These are phyloP conservation scores for Parapsyche elsis DNA, from an alignment of 1,140 invertebrate species.

Conservation along the genomic window DNA sequence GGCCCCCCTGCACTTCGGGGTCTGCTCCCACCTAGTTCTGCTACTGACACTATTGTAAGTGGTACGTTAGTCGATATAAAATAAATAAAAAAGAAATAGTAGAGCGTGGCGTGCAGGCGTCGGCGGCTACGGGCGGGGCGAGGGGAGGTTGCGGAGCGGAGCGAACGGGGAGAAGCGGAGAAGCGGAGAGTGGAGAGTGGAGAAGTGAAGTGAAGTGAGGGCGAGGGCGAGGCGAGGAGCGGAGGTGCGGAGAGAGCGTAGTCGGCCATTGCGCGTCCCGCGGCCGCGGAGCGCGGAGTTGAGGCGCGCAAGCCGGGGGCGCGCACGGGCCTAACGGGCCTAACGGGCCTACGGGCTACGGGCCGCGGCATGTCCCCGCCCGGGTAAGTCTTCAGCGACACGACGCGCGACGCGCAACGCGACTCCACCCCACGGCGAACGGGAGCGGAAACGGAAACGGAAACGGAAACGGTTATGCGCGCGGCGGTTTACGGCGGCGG, in stretches of 20 bases:
- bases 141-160: background rate
- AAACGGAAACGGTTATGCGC: too few relatives aligned
- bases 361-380: constrained; percentile 36
- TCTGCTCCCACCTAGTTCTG: too few relatives aligned
- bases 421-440: too few relatives aligned
- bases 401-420: background rate
- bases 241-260: background rate
- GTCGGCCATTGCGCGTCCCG: constrained; percentile 49
- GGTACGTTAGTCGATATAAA: too few relatives aligned
- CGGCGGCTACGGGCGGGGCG: background rate
- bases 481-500: too few relatives aligned
- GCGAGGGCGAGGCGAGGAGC: background rate
- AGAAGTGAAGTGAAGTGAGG: background rate
- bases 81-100: background rate
- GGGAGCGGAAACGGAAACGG: too few relatives aligned
- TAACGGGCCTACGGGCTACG: too few relatives aligned
- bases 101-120: background rate
- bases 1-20: too few relatives aligned
- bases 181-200: background rate
- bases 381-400: background rate
- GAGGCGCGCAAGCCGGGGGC: constrained; percentile 61
- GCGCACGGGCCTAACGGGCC: constrained; percentile 55
- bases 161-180: background rate
- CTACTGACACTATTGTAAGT: too few relatives aligned
- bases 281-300: background rate